A percentile compares a stretch with the other conserved stretches of the same genome.
Evolutionary conservation across 2,888 invertebrate species (phyloP).

Genomic region (Netelia inedita): DNA sequence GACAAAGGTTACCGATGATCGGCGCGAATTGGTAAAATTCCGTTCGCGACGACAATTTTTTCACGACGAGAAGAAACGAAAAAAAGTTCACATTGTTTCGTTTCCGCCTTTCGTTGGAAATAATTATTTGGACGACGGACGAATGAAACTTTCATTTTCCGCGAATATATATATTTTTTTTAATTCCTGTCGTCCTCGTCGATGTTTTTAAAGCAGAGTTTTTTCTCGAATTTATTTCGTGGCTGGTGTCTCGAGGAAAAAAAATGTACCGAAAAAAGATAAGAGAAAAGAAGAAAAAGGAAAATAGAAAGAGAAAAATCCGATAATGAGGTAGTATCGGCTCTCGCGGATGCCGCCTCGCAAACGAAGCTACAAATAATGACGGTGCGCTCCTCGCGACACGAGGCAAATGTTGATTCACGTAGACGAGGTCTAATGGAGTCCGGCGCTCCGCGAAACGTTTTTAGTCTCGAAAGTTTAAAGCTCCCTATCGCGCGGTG

Average conservation of each 20-base stretch:
- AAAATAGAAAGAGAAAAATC: background rate
- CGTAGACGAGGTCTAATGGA: constrained; percentile 40
- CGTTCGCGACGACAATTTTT: too few relatives aligned
- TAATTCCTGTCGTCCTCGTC: too few relatives aligned
- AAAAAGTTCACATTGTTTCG: constrained; percentile 2
- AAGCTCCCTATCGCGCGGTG: background rate
- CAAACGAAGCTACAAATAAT: constrained; percentile 11
- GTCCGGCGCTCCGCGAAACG: constrained; percentile 6
- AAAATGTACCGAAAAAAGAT: background rate
- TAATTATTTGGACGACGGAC: background rate
- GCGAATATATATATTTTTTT: too few relatives aligned
- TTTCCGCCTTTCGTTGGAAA: constrained; percentile 10
- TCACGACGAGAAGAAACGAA: background rate
- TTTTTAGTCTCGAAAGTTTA: constrained; percentile 39
- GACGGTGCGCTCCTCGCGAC: background rate
- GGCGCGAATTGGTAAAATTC: too few relatives aligned
- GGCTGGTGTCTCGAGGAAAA: background rate
- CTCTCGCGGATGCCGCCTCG: background rate
- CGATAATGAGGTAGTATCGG: constrained; percentile 53
- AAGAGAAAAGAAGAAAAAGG: constrained; percentile 4
- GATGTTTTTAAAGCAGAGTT: too few relatives aligned
- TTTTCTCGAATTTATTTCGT: background rate
- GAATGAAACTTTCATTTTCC: background rate
- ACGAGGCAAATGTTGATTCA: constrained; percentile 32
- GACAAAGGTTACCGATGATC: background rate